These are phyloP conservation scores for Zaprionus inermis DNA, from an alignment of 1,140 invertebrate species.

Conservation along the genomic window DNA sequence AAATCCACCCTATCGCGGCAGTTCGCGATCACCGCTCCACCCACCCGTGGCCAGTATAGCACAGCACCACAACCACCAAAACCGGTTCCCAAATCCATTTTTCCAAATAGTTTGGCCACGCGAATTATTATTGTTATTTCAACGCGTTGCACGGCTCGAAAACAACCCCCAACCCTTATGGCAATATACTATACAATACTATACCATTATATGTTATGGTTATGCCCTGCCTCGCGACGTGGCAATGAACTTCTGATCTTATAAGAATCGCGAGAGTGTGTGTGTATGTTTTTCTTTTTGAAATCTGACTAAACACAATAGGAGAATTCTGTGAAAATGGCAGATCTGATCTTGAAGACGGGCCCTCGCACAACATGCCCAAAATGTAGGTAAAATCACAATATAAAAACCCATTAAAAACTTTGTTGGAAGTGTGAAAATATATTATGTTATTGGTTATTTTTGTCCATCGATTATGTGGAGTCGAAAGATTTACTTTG, in stretches of 20 bases:
- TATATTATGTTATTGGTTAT: too few species aligned
- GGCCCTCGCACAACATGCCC: conserved; percentile 24
- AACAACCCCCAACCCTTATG: conserved; percentile 50
- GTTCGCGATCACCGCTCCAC: conserved; percentile 38
- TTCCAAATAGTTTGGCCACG: conserved; percentile 44
- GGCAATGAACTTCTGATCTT: conserved; percentile 52
- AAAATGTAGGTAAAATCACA: conserved; percentile 40
- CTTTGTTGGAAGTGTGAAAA: too few species aligned
- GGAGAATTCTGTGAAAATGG: conserved; percentile 26
- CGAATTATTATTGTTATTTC: conserved; percentile 43
- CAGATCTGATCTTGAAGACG: not conserved
- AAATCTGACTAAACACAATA: not conserved
- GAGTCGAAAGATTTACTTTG: too few species aligned
- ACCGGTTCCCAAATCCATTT: conserved; percentile 39
- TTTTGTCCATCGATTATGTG: too few species aligned
- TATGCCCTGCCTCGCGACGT: conserved; percentile 1
- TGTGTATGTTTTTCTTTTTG: not conserved
- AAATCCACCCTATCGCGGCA: conserved; percentile 27
- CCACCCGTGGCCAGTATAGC: conserved; percentile 26
- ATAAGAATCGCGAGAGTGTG: conserved; percentile 32
- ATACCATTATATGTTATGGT: not conserved
- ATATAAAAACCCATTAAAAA: not conserved
- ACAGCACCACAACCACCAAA: conserved; percentile 27
- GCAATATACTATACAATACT: not conserved
- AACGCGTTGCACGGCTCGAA: conserved; percentile 10